These are phyloP conservation scores for Cataglyphis hispanica DNA, from an alignment of 1,140 invertebrate genomes.

Conservation along the genomic window DNA sequence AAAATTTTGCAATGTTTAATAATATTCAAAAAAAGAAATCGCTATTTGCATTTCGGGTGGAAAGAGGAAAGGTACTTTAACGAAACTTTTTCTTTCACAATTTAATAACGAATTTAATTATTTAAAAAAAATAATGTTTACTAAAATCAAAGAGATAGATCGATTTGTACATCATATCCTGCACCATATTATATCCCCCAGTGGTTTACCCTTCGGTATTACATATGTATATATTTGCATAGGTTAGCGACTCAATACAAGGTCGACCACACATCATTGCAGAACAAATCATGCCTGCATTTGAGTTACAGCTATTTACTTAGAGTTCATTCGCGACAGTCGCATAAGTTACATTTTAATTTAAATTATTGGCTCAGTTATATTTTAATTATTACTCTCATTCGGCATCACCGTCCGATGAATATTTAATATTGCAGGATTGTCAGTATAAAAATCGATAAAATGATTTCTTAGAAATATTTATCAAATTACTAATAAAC, in stretches of 20 bases:
- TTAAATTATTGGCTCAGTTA: not conserved
- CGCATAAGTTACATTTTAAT: not conserved
- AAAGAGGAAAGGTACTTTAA: no score
- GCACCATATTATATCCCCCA: no score
- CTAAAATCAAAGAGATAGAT: no score
- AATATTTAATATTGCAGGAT: not conserved
- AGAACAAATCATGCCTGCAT: constrained; percentile 59
- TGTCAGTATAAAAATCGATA: not conserved
- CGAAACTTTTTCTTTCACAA: no score
- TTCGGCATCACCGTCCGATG: not conserved
- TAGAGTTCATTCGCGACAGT: not conserved
- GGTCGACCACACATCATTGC: constrained; percentile 60
- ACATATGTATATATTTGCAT: not conserved
- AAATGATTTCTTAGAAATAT: not conserved
- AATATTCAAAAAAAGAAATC: no score
- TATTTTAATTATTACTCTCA: constrained; percentile 9
- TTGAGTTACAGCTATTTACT: constrained; percentile 53
- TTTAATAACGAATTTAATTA: no score
- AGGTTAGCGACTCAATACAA: constrained; percentile 67
- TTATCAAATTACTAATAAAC: not conserved
- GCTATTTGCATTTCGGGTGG: no score
- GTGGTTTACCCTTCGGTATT: constrained; percentile 3
- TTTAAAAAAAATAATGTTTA: no score
- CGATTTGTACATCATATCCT: no score
- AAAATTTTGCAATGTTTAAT: no score